Evolutionary conservation across 2,113 vertebrate genomes (phyloP), one percentile per base, ranked within the genome.

Genomic region (Dasyprocta punctata): DNA sequence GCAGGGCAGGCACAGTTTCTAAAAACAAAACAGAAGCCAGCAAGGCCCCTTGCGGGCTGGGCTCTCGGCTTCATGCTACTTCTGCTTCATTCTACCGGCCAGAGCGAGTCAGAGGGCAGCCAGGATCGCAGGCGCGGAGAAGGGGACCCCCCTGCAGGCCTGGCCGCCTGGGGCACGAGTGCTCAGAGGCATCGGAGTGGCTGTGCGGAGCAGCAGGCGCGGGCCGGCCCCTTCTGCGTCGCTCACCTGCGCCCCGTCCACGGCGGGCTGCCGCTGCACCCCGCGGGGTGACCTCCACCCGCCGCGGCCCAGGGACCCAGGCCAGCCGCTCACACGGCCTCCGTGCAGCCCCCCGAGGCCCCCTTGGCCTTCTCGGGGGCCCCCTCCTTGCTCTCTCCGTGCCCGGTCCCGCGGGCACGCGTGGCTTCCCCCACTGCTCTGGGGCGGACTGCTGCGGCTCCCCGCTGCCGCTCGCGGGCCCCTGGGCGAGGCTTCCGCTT

Each of bases 401-500:
- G 16, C 65, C 26, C 38, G 63, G 0, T 69, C n/a, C 47, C 49
- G n/a, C n/a, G n/a, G n/a, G n/a, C n/a, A n/a, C n/a, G n/a, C n/a
- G 26, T 12, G 54, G 54, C 63, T 36, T 33, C 13, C 3, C 65
- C 65, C 6, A 2, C 65, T 19, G 6, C 36, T 3, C 36, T 19
- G 36, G 67, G 33, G 38, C 24, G 33, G 73, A 11, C 0, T 10
- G 44, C 36, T 24, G 26, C 2, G 65, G 19, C 54, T 49, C 52
- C 30, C 26, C 11, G 0, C 7, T 6, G 24, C 54, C 44, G 9
- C 9, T 63, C 7, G 6, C 5, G 3, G 14, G 41, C 77, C 69
- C 60, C 69, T 6, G 13, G 9, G 26, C 58, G 58, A 52, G 0
- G 60, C 9, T 41, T 52, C 41, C 71, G 28, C 33, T 44, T 60